Conservation (phyloP, 2,888 invertebrate genomes). For the Clistopyga incitator region DNA sequence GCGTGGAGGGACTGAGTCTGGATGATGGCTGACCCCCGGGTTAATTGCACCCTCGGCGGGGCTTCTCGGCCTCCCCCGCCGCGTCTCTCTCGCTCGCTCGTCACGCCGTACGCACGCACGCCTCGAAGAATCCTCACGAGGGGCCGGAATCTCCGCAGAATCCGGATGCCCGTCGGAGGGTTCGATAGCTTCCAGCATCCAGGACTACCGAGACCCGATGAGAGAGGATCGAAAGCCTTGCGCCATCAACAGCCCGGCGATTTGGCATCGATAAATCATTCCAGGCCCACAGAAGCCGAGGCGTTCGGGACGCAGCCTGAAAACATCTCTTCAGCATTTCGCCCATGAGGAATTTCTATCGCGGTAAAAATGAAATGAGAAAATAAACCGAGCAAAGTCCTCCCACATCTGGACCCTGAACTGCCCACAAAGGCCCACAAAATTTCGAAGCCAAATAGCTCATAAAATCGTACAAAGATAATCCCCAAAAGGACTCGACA, state of each 20-base stretch:
- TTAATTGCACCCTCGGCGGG: constrained; percentile 78
- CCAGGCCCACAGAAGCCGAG: constrained; percentile 36
- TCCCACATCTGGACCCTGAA: constrained; percentile 31
- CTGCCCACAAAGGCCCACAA: constrained; percentile 36
- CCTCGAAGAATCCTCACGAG: constrained; percentile 33
- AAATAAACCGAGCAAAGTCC: constrained; percentile 18
- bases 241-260: constrained; percentile 43
- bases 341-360: constrained; percentile 51
- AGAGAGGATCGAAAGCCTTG: constrained; percentile 31
- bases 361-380: constrained; percentile 24
- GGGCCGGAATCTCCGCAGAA: constrained; percentile 57
- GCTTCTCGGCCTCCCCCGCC: constrained; percentile 67
- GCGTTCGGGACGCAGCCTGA: constrained; percentile 20
- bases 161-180: constrained; percentile 54
- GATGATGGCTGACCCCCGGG: constrained; percentile 76
- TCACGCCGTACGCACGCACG: constrained; percentile 58
- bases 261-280: constrained; percentile 67
- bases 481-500: not conserved
- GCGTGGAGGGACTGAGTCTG: constrained; percentile 33
- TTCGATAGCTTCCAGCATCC: constrained; percentile 43
- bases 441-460: constrained; percentile 35
- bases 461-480: constrained; percentile 51
- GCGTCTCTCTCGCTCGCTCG: constrained; percentile 32
- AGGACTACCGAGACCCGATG: constrained; percentile 37
- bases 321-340: constrained; percentile 45